A percentile compares a stretch with the other conserved stretches of the same genome.
These are phyloP conservation scores for Dynastes hyllus DNA, from an alignment of 2,888 invertebrate species.

Conservation along the genomic window DNA sequence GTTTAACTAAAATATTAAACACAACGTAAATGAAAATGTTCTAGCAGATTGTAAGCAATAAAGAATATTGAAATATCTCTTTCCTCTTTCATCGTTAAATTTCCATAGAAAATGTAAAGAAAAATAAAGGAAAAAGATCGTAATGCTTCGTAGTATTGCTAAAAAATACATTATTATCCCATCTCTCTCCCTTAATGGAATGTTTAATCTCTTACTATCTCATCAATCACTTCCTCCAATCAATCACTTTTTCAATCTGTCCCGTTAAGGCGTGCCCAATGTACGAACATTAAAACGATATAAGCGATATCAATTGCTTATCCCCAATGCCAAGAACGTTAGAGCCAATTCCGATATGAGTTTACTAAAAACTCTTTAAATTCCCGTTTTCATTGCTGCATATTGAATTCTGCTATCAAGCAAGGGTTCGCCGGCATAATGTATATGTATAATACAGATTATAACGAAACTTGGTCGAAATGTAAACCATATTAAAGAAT, in stretches of 20 bases:
- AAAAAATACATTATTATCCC: constrained; percentile 38
- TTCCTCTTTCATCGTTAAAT: neutral
- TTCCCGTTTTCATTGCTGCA: neutral
- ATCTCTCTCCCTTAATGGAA: constrained; percentile 34
- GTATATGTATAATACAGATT: too few species aligned
- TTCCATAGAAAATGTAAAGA: neutral
- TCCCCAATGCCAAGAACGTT: neutral
- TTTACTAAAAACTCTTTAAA: neutral
- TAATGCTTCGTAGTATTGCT: neutral
- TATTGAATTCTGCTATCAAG: too few species aligned
- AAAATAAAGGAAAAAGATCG: neutral
- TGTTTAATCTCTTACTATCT: constrained; percentile 45
- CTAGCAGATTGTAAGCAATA: too few species aligned
- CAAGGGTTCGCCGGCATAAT: too few species aligned
- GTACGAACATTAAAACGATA: constrained; percentile 43
- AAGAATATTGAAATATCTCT: neutral
- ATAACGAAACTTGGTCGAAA: too few species aligned
- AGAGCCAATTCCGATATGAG: neutral
- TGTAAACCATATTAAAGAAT: too few species aligned
- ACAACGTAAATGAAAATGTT: too few species aligned
- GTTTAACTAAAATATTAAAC: too few species aligned
- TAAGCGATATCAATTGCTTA: constrained; percentile 36
- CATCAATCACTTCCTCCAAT: constrained; percentile 46
- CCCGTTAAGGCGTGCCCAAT: constrained; percentile 38
- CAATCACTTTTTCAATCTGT: constrained; percentile 45